Evolutionary conservation across 2,113 vertebrate genomes (phyloP).

Genomic region (Geococcyx californianus): DNA sequence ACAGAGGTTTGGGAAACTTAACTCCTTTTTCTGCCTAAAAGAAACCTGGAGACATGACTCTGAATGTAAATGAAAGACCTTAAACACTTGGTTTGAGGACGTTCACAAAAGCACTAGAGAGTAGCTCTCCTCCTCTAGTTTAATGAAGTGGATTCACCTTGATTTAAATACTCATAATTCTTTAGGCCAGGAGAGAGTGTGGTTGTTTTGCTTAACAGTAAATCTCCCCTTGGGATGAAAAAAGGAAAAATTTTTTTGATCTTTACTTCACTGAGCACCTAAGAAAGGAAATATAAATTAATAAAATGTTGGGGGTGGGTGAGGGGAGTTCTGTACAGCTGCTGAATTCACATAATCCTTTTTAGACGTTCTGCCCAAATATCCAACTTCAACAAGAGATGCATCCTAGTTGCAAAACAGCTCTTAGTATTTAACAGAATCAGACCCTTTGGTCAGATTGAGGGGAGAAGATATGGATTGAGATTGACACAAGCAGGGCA

Average conservation of each 20-base stretch:
- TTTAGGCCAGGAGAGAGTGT: not conserved
- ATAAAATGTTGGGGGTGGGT: not conserved
- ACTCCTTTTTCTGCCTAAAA: not conserved
- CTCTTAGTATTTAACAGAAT: not conserved
- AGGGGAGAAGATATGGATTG: not conserved
- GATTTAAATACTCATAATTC: not conserved
- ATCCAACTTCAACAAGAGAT: not conserved
- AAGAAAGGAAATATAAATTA: not conserved
- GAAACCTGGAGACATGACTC: not conserved
- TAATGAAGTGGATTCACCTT: not conserved
- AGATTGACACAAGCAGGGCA: not conserved
- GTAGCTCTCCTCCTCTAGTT: not conserved
- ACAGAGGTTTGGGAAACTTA: not conserved
- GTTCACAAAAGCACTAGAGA: not conserved
- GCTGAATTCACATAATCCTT: not conserved
- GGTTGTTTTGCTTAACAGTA: not conserved
- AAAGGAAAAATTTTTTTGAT: not conserved
- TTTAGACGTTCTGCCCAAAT: not conserved
- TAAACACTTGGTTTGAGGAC: not conserved
- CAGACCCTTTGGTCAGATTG: not conserved
- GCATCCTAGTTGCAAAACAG: not conserved
- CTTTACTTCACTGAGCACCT: not conserved
- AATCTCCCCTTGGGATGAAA: not conserved
- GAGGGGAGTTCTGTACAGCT: not conserved
- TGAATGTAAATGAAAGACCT: not conserved